These are phyloP conservation scores for Drosophila phalerata DNA, from an alignment of 2,888 invertebrate species.

Conservation along the genomic window DNA sequence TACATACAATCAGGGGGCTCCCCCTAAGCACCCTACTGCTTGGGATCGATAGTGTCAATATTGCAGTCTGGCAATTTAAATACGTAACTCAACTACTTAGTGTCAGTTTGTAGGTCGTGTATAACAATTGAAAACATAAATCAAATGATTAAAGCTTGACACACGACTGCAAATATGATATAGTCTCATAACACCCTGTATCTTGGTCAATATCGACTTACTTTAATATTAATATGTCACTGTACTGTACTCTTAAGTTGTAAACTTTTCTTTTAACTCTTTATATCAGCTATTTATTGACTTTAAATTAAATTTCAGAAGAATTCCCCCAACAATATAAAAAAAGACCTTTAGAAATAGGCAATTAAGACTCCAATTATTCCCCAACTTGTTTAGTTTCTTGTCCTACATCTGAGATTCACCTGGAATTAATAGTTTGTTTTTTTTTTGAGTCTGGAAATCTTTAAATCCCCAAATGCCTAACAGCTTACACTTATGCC, in stretches of 20 bases:
- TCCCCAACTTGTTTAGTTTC: neutral
- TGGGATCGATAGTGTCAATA: constrained; percentile 51
- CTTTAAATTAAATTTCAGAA: no score
- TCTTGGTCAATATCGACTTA: constrained; percentile 1
- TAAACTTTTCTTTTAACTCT: neutral
- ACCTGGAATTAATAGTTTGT: no score
- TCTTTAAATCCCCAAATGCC: neutral
- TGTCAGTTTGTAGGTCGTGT: constrained; percentile 54
- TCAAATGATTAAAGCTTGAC: constrained; percentile 37
- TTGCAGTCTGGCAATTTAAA: constrained; percentile 30
- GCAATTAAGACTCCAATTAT: neutral
- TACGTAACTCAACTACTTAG: constrained; percentile 43
- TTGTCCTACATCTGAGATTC: neutral
- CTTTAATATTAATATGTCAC: neutral
- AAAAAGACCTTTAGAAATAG: no score
- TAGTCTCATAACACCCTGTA: constrained; percentile 9
- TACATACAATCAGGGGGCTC: neutral
- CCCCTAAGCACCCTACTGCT: neutral
- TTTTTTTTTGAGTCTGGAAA: no score
- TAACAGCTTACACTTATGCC: constrained; percentile 10
- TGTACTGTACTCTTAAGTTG: neutral
- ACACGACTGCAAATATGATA: constrained; percentile 3
- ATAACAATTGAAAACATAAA: constrained; percentile 36
- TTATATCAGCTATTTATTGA: neutral
- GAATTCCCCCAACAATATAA: no score